Evolutionary conservation across 2,113 vertebrate species (phyloP), one percentile per base, ranked within the genome.

Genomic region (Poeciliopsis turrubarensis): DNA sequence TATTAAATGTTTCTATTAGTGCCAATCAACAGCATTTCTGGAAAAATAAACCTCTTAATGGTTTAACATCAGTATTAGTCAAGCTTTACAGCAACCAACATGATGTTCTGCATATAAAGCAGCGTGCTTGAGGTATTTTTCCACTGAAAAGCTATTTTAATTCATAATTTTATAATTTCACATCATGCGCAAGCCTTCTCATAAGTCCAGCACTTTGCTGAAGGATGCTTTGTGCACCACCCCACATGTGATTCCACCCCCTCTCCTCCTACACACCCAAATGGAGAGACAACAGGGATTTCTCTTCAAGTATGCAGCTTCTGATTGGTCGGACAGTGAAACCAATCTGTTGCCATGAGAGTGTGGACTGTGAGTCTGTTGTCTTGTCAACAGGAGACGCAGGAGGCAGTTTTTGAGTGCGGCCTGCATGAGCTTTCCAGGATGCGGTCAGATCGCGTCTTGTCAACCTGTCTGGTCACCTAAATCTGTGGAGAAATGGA

Each of bases 311-410:
- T 54, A 29, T 19, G 62, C 5, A 73, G 39, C 66, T 67, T 75
- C 71, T 80, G 84, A 92, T 92, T 92, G 92, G 91, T 86, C 60
- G 54, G 73, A 75, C 73, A 79, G 82, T 74, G 26, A 84, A 87
- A 83, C 82, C 83, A 90, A 89, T 93, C 90, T 92, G 90, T 91
- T 91, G 84, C 87, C 81, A 90, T 78, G 92, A 90, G 83, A 89
- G 82, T 67, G 63, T 75, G 79, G 86, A 78, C 87, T 41, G 27
- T 83, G 77, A 72, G 78, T 87, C 91, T 92, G 93, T 93, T 88
- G 92, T 89, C 92, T 75, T 91, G 90, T 90, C 86, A 93, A 92
- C 92, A 86, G 19, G 66, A 77, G 71, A 81, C 83, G 61, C 77
- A 73, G 65, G 86, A 89, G 91, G 86, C 79, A 87, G 86, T 78